These are phyloP conservation scores for Drosophila ironensis DNA, from an alignment of 1,140 invertebrate genomes.

Conservation along the genomic window DNA sequence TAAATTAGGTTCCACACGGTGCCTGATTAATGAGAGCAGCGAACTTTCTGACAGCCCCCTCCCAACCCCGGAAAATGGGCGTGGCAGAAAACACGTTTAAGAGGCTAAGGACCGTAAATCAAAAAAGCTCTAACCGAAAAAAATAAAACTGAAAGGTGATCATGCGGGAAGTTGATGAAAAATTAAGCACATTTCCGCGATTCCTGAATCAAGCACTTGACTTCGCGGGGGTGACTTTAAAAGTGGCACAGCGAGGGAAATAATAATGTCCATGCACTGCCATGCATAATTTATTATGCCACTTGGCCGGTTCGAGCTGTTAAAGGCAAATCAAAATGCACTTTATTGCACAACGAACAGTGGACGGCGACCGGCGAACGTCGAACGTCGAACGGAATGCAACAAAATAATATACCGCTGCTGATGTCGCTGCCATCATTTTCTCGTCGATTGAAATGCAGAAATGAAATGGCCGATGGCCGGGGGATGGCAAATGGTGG, in stretches of 20 bases:
- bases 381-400: slow-evolving; percentile 34
- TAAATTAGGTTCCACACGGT: slow-evolving; percentile 54
- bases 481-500: neutral
- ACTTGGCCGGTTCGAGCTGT: slow-evolving; percentile 23
- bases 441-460: slow-evolving; percentile 53
- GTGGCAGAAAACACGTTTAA: neutral
- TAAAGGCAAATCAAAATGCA: slow-evolving; percentile 70
- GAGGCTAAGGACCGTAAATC: slow-evolving; percentile 33
- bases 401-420: slow-evolving; percentile 54
- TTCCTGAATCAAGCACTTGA: slow-evolving; percentile 14
- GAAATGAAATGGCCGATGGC: slow-evolving; percentile 17
- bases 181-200: neutral
- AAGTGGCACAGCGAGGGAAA: slow-evolving; percentile 3
- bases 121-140: neutral
- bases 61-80: neutral
- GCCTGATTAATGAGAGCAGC: slow-evolving; percentile 50
- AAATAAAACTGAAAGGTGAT: slow-evolving; percentile 3
- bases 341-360: slow-evolving; percentile 45
- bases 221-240: slow-evolving; percentile 5
- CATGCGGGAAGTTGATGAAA: slow-evolving; percentile 16
- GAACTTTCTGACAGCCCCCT: slow-evolving; percentile 33
- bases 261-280: slow-evolving; percentile 28
- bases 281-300: slow-evolving; percentile 54
- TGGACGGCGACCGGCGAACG: no score
- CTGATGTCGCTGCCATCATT: slow-evolving; percentile 42